Percentiles rank a stretch among this genome's conserved stretches.
Conservation (phyloP, 2,888 invertebrate genomes). For the Choreutis nemorana region DNA sequence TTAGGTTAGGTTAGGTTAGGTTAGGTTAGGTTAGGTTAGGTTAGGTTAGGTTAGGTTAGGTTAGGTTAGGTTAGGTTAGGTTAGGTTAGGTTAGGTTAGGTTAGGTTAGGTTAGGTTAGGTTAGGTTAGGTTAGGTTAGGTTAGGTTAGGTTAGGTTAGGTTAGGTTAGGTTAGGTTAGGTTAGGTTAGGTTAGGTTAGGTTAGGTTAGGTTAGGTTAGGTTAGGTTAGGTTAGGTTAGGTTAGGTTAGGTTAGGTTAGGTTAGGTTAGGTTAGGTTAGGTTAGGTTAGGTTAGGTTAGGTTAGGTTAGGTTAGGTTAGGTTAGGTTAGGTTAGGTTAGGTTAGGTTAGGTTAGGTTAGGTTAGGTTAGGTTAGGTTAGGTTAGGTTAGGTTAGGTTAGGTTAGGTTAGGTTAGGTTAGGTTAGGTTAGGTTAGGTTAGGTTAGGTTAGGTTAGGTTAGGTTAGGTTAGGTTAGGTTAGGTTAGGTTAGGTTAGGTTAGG, state of each 20-base stretch:
- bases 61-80: too few relatives aligned
- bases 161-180: constrained; percentile 2
- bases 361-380: constrained; percentile 5
- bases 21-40: constrained; percentile 2
- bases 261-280: constrained; percentile 1
- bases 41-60: constrained; percentile 1
- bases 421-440: background rate
- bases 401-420: background rate
- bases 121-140: constrained; percentile 1
- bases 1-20: constrained; percentile 1
- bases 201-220: constrained; percentile 3
- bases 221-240: constrained; percentile 1
- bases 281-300: background rate
- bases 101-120: constrained; percentile 2
- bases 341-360: constrained; percentile 5
- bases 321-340: constrained; percentile 4
- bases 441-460: constrained; percentile 2
- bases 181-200: constrained; percentile 4
- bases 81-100: constrained; percentile 2
- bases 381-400: constrained; percentile 4
- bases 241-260: background rate
- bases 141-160: constrained; percentile 1
- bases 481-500: background rate
- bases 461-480: constrained; percentile 4
- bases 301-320: constrained; percentile 2